Percentiles rank a stretch among this genome's conserved stretches.
Evolutionary conservation across 2,113 vertebrate genomes (phyloP).

Genomic region (Xiphophorus hellerii): DNA sequence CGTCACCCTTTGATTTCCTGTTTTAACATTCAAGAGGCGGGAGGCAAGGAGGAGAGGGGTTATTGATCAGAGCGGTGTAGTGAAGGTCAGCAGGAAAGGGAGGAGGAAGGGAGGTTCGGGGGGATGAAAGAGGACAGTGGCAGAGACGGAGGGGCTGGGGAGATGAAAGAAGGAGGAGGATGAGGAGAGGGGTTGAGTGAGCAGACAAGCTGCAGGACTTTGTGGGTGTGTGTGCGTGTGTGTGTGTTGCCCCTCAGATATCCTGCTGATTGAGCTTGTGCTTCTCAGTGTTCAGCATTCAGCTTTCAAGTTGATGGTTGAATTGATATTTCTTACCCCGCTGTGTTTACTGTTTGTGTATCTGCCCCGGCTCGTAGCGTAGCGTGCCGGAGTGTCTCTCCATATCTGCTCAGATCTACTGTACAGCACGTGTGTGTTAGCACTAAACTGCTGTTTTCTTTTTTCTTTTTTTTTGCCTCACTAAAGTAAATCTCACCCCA

Average conservation of each 20-base stretch:
- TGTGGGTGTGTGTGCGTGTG: conserved; percentile 20
- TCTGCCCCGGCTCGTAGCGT: conserved; percentile 29
- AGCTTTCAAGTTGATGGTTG: conserved; percentile 71
- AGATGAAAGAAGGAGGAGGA: conserved; percentile 71
- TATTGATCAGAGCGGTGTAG: conserved; percentile 87
- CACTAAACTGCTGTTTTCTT: conserved; percentile 42
- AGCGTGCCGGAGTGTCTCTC: conserved; percentile 27
- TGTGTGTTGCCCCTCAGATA: conserved; percentile 55
- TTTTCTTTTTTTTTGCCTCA: conserved; percentile 14
- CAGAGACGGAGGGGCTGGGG: conserved; percentile 55
- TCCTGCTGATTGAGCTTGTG: conserved; percentile 73
- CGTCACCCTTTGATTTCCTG: conserved; percentile 95
- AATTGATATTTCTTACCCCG: conserved; percentile 75
- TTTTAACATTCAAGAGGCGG: conserved; percentile 85
- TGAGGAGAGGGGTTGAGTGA: conserved; percentile 67
- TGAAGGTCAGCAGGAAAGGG: conserved; percentile 87
- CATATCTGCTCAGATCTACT: conserved; percentile 24
- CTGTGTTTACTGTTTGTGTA: conserved; percentile 55
- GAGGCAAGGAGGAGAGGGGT: conserved; percentile 88
- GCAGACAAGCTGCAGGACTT: conserved; percentile 52
- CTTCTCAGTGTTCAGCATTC: conserved; percentile 75
- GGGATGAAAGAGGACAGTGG: conserved; percentile 69
- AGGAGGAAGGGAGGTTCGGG: conserved; percentile 50
- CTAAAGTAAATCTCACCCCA: conserved; percentile 56
- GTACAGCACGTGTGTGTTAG: conserved; percentile 25